Evolutionary conservation across 2,797 vertebrate species (phyloP).

Genomic region (Melanotaenia parkinsoni): DNA sequence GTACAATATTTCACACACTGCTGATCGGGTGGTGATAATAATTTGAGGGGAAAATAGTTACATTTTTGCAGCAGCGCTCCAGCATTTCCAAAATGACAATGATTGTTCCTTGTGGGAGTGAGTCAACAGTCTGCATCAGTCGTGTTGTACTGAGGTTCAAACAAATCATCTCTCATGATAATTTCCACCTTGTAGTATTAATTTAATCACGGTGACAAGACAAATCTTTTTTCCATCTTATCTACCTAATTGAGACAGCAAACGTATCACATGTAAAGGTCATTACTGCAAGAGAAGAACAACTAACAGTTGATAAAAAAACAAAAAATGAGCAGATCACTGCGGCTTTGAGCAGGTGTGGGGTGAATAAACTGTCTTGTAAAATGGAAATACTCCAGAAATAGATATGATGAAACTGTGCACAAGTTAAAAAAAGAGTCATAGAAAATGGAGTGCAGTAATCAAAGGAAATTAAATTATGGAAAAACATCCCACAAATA

Average conservation of each 20-base stretch:
- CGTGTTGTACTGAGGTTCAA: conserved; percentile 8
- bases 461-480: background rate
- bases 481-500: background rate
- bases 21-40: conserved; percentile 59
- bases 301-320: background rate
- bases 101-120: conserved; percentile 42
- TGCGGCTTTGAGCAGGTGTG: background rate
- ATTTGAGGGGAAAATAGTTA: conserved; percentile 26
- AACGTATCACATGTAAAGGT: background rate
- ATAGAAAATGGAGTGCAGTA: background rate
- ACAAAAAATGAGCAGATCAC: background rate
- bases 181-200: conserved; percentile 26
- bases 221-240: conserved; percentile 7
- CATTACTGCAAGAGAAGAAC: background rate
- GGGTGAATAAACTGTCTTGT: background rate
- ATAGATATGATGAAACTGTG: background rate
- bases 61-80: conserved; percentile 38
- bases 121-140: conserved; percentile 36
- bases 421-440: too few species aligned
- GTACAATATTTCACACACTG: conserved; percentile 48
- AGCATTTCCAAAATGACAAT: conserved; percentile 43
- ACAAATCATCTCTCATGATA: conserved; percentile 19
- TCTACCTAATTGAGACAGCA: background rate
- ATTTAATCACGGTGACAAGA: conserved; percentile 38
- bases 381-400: background rate